Conservation (phyloP, 2,113 vertebrate species). For the Brachirus orientalis region DNA sequence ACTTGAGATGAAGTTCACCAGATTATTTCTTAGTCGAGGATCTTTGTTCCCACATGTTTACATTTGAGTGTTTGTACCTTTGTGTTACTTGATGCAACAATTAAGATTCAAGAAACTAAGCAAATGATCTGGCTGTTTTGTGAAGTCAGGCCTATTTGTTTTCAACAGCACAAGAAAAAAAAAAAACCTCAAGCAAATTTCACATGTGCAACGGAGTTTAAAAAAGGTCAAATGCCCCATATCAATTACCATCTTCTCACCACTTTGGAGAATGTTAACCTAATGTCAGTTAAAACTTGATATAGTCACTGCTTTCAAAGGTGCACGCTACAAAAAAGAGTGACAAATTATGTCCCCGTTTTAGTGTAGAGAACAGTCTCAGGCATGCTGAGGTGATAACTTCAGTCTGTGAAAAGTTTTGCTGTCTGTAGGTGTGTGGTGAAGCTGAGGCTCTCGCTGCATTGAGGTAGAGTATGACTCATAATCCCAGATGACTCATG, state of each 20-base stretch:
- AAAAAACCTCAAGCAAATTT: background rate
- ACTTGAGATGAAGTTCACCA: conserved; percentile 62
- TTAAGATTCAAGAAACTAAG: background rate
- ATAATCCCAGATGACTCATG: conserved; percentile 70
- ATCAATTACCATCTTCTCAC: background rate
- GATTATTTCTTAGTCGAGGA: conserved; percentile 35
- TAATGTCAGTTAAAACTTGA: conserved; percentile 19
- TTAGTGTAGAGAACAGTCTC: conserved; percentile 27
- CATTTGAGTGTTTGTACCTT: conserved; percentile 1
- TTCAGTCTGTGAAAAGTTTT: conserved; percentile 66
- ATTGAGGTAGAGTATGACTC: conserved; percentile 67
- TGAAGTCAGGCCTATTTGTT: background rate
- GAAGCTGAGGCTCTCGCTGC: conserved; percentile 48
- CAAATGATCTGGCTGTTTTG: background rate
- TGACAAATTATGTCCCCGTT: conserved; percentile 56
- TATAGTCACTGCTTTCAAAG: conserved; percentile 43
- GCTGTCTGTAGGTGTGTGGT: conserved; percentile 69
- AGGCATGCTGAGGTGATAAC: conserved; percentile 41
- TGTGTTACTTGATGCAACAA: background rate
- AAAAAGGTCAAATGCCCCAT: conserved; percentile 26
- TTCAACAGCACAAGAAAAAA: background rate
- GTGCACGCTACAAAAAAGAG: background rate
- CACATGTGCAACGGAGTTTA: conserved; percentile 5
- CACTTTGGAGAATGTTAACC: conserved; percentile 5
- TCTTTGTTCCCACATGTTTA: conserved; percentile 24